Percentiles rank a stretch among this genome's conserved stretches.
These are phyloP conservation scores for Baccha elongata DNA, from an alignment of 2,888 invertebrate species.

Conservation along the genomic window DNA sequence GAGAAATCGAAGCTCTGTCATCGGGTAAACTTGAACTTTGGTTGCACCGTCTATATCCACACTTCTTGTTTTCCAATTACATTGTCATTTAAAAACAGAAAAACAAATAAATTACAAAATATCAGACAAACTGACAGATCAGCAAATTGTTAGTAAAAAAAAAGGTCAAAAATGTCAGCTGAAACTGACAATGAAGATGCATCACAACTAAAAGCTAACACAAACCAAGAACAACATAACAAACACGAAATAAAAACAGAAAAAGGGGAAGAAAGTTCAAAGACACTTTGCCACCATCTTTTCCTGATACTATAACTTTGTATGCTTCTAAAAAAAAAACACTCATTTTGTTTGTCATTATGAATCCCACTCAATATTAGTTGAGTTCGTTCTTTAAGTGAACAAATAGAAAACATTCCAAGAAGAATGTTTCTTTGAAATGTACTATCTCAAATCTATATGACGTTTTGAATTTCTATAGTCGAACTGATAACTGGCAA, in stretches of 20 bases:
- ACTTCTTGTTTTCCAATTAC: constrained; percentile 41
- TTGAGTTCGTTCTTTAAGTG: neutral
- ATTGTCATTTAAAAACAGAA: neutral
- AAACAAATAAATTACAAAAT: constrained; percentile 29
- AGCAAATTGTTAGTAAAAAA: constrained; percentile 50
- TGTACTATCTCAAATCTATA: constrained; percentile 52
- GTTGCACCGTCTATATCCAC: neutral
- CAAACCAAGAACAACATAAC: neutral
- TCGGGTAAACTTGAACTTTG: constrained; percentile 48
- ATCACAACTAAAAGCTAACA: neutral
- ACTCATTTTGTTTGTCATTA: constrained; percentile 20
- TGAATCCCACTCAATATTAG: constrained; percentile 27
- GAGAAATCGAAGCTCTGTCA: constrained; percentile 8
- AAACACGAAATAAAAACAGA: neutral
- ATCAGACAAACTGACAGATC: constrained; percentile 39
- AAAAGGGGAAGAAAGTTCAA: constrained; percentile 20
- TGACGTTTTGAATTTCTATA: neutral
- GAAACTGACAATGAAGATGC: constrained; percentile 43
- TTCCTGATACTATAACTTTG: neutral
- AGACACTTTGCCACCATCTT: constrained; percentile 10
- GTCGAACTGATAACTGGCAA: constrained; percentile 50
- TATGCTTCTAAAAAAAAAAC: constrained; percentile 1
- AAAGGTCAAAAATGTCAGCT: constrained; percentile 58
- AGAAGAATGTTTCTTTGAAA: constrained; percentile 15
- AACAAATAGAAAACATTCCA: constrained; percentile 4